phyloP scores from a whole-genome alignment of 1,140 invertebrate genomes.

The Onthophagus taurus region DNA sequence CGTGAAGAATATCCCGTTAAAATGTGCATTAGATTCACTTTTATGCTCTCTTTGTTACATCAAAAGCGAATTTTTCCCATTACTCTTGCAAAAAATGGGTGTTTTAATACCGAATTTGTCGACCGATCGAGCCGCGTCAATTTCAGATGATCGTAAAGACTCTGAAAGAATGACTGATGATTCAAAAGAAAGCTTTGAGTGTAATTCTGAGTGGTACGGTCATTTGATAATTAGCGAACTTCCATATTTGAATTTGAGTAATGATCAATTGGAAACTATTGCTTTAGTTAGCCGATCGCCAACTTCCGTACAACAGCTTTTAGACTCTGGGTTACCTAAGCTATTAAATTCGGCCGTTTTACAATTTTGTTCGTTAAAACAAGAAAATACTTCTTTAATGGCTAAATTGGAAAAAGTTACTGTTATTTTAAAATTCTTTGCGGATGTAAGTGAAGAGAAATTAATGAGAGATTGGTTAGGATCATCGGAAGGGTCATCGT shows the following conservation, averaged over 20 bases:
- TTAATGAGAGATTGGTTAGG: conserved; percentile 82
- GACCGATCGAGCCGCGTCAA: conserved; percentile 43
- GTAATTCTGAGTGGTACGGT: conserved; percentile 46
- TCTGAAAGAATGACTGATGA: conserved; percentile 57
- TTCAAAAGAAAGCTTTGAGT: conserved; percentile 50
- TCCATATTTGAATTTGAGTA: conserved; percentile 43
- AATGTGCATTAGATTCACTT: conserved; percentile 66
- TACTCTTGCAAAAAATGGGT: conserved; percentile 63
- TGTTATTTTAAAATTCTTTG: conserved; percentile 69
- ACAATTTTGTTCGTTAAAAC: conserved; percentile 42
- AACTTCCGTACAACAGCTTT: conserved; percentile 59
- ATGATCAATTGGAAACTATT: conserved; percentile 61
- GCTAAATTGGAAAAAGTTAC: conserved; percentile 46
- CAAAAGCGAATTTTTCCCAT: conserved; percentile 62
- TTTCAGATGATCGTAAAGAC: conserved; percentile 51
- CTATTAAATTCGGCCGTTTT: conserved; percentile 49
- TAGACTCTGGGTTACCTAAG: conserved; percentile 68
- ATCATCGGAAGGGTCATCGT: conserved; percentile 60
- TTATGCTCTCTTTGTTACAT: conserved; percentile 79
- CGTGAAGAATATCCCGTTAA: conserved; percentile 57
- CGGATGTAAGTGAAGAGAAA: conserved; percentile 67
- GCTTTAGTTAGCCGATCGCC: conserved; percentile 68
- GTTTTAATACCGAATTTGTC: conserved; percentile 50
- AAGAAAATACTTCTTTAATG: conserved; percentile 33
- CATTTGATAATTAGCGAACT: conserved; percentile 39